A percentile compares a stretch with the other conserved stretches of the same genome.
Evolutionary conservation across 1,140 invertebrate genomes (phyloP).

Genomic region (Drosophila carrolli): DNA sequence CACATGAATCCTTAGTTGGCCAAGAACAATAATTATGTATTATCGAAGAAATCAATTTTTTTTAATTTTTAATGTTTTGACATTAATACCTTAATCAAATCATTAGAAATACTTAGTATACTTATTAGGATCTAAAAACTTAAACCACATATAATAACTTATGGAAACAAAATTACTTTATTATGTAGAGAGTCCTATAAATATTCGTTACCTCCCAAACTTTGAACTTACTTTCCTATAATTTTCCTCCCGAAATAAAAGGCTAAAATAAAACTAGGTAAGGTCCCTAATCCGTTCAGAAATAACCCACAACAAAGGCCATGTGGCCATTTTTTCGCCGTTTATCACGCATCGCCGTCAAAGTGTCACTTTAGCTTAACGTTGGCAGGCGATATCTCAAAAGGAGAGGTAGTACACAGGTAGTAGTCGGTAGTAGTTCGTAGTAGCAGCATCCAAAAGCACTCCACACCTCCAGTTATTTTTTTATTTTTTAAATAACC

Average conservation of each 20-base stretch:
- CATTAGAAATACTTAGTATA: too few species aligned
- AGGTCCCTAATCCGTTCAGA: neutral
- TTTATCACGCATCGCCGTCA: constrained; percentile 84
- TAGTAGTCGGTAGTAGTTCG: constrained; percentile 9
- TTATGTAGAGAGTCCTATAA: too few species aligned
- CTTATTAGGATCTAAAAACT: too few species aligned
- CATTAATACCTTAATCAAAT: too few species aligned
- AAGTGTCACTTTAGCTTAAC: constrained; percentile 81
- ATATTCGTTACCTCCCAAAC: too few species aligned
- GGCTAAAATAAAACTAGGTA: neutral
- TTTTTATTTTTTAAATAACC: neutral
- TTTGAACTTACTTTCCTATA: too few species aligned
- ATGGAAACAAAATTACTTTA: too few species aligned
- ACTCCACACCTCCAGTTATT: constrained; percentile 21
- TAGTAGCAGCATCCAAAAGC: constrained; percentile 16
- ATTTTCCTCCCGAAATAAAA: too few species aligned
- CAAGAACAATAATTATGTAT: neutral
- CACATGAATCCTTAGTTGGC: neutral
- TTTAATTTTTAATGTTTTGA: neutral
- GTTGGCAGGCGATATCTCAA: constrained; percentile 68
- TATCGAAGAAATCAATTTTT: neutral
- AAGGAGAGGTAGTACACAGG: constrained; percentile 39
- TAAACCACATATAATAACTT: too few species aligned
- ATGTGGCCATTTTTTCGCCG: constrained; percentile 57
- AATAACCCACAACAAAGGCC: constrained; percentile 13